Base-by-base conservation (phyloP, 2,888 invertebrate genomes). In the Noctua comes region DNA sequence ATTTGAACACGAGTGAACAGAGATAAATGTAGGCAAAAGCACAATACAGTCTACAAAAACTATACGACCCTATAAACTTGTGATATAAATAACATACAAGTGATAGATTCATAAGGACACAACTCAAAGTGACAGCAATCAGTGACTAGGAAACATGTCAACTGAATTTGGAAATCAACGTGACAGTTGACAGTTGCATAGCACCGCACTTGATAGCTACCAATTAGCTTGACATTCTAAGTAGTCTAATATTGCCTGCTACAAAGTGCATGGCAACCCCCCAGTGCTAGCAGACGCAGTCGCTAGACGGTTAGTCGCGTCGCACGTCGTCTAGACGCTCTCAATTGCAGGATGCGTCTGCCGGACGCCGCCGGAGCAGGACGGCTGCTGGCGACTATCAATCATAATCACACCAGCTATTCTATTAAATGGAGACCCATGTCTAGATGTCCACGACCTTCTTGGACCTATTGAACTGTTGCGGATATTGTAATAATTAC, bases 331-430 rank as follows among this genome's bases (percentile, higher is more conserved):
- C 90, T 89, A 90, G 90, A 90, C 88, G 69, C 65, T 81, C 71
- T 80, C 86, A 87, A 90, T 90, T 90, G 86, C 90, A 89, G 90
- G 90, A 89, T 86, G 87, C 51, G 80, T 21, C 65, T 59, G 54
- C 59, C 65, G 71, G 66, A 66, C 66, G 51, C 76, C 18, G 31
- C 54, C 77, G 46, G 77, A 18, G 65, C 27, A 46, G 73, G 24
- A 74, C 79, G 73, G 73, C 76, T 64, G 66, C 79, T 75, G 80
- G 76, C 70, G 70, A 69, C 83, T 62, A 83, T 88, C 89, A 83
- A 86, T 88, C 85, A 86, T 80, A 88, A 89, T 89, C 79, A 88
- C 86, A 64, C 76, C 66, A 82, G 46, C 85, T 70, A 69, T 80
- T 46, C 66, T 68, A 77, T 80, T 77, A 74, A 83, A 81, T 77